A percentile compares a stretch with the other conserved stretches of the same genome.
Conservation (phyloP, 1,140 invertebrate species). For the Drosophila littoralis region DNA sequence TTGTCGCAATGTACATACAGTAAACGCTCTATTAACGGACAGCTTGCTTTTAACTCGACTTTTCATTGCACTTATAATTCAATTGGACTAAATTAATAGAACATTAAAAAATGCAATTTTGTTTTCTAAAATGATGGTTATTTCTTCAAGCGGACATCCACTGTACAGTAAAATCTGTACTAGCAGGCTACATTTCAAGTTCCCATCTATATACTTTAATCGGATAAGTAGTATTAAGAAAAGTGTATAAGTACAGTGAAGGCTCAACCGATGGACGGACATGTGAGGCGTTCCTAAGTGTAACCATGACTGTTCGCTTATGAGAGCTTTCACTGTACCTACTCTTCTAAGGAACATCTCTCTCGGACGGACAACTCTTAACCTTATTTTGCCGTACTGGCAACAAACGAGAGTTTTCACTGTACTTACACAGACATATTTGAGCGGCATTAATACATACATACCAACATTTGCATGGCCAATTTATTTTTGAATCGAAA, state of each 20-base stretch:
- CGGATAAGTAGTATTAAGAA: too few species aligned
- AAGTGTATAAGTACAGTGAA: too few species aligned
- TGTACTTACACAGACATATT: background rate
- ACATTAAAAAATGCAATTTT: too few species aligned
- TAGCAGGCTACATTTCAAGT: too few species aligned
- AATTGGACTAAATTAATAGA: too few species aligned
- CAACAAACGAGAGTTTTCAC: background rate
- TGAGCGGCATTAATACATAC: background rate
- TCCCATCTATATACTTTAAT: too few species aligned
- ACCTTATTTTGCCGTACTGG: too few species aligned
- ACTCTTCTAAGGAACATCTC: background rate
- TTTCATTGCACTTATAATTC: background rate
- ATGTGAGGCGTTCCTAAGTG: background rate
- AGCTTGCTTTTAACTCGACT: background rate
- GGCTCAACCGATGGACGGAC: too few species aligned
- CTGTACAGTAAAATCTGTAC: too few species aligned
- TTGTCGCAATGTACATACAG: background rate
- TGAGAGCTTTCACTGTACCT: background rate
- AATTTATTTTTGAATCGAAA: constrained; percentile 38
- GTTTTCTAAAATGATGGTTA: too few species aligned
- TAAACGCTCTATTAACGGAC: background rate
- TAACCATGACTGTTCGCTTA: background rate
- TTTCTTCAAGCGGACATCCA: too few species aligned
- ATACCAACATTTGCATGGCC: constrained; percentile 26
- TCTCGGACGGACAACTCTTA: too few species aligned